A percentile compares a stretch with the other conserved stretches of the same genome.
These are phyloP conservation scores for Halictus rubicundus DNA, from an alignment of 1,140 invertebrate species.

Conservation along the genomic window DNA sequence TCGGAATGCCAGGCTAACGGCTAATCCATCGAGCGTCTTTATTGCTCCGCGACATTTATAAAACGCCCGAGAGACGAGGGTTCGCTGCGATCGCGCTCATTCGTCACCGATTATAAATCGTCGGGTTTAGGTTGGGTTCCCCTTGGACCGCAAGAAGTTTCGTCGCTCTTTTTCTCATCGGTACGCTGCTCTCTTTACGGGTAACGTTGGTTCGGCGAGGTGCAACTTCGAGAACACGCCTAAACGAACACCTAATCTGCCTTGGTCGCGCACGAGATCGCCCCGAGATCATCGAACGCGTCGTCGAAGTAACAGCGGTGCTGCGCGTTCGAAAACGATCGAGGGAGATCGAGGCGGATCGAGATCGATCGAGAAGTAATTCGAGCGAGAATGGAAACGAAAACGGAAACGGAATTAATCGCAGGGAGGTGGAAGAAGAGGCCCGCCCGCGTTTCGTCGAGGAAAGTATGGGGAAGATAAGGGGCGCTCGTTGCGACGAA, in stretches of 20 bases:
- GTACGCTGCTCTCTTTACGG: neutral
- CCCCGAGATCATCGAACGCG: no score
- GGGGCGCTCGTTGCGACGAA: conserved; percentile 78
- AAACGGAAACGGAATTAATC: neutral
- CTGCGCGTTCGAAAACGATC: no score
- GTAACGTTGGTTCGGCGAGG: no score
- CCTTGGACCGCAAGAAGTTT: conserved; percentile 7
- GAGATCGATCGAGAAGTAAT: neutral
- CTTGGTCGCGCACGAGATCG: no score
- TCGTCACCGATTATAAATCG: conserved; percentile 69
- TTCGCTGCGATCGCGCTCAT: conserved; percentile 55
- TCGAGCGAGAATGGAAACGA: neutral
- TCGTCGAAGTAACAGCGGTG: no score
- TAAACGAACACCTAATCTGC: no score
- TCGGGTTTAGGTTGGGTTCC: conserved; percentile 20
- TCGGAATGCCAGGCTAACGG: conserved; percentile 64
- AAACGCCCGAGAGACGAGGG: conserved; percentile 66
- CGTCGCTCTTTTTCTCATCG: neutral
- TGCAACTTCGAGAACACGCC: neutral
- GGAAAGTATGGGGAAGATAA: conserved; percentile 77
- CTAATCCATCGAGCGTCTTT: conserved; percentile 76
- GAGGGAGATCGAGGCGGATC: no score
- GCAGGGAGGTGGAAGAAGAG: neutral
- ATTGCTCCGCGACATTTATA: conserved; percentile 75
- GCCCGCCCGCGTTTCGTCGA: conserved; percentile 54